Base-by-base conservation (phyloP, 1,140 invertebrate genomes). In the Heliconius congener region DNA sequence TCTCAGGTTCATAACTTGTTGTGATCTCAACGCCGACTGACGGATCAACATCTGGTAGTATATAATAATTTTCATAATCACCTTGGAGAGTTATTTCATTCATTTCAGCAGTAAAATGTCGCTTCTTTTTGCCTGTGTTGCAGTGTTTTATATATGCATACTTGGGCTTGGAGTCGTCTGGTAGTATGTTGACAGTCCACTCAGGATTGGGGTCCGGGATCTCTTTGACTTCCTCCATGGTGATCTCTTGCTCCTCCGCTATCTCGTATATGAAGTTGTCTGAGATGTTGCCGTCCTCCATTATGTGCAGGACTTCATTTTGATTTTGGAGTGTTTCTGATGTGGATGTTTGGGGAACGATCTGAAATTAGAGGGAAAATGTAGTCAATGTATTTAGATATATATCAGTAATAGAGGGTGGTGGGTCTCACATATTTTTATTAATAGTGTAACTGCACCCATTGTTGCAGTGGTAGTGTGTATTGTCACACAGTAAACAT, bases 201-300 rank as follows among this genome's bases (percentile, higher is more conserved):
- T 92, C 90, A 66, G 87, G 85, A 2, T 86, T 88, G 0, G 87
- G 50, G 0, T 84, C 80, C 0, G 91, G 88, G 42, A 94, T 92
- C 39, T 94, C 93, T 74, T 92, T 93, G 0, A 94, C 93, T 16
- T 94, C 93, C 6, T 94, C 93, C 92, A 94, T 94, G 0, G 87
- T 85, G 23, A 93, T 93, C 76, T 93, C 93, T 71, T 94, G 93
- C 78, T 94, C 93, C 42, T 94, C 91, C 0, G 93, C 93, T 74
- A 94, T 94, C 76, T 94, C 93, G 71, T 93, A 94, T 9, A 94
- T 93, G 76, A 93, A 93, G 78, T 93, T 94, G 57, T 94, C 91
- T 0, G 88, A 73, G 11, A 94, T 88, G 16, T 86, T 87, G 2
- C 79, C 83, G 82, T 94, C 92, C 6, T 93, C 91, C 84, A 92